These are phyloP conservation scores for Hydractinia symbiolongicarpus DNA, from an alignment of 30 jellyfish, hydroid and myxozoan genomes.

Conservation along the genomic window DNA sequence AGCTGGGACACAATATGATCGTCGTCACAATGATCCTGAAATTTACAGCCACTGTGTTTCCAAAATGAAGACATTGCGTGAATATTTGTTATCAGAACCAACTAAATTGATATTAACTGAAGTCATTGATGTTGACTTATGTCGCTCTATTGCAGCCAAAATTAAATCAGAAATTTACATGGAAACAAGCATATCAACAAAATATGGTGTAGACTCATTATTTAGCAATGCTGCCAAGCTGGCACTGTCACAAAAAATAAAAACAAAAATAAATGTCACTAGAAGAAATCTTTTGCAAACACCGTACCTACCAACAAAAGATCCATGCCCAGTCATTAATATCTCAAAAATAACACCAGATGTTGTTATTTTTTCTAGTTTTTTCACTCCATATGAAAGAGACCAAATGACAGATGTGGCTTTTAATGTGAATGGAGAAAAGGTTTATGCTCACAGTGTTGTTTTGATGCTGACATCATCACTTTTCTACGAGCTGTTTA, in stretches of 20 bases:
- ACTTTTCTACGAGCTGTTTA: constrained; percentile 39
- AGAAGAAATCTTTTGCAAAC: constrained; percentile 51
- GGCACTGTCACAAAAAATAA: constrained; percentile 49
- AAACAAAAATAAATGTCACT: constrained; percentile 25
- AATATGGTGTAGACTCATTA: constrained; percentile 64
- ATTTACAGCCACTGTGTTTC: constrained; percentile 23
- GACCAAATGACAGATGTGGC: constrained; percentile 41
- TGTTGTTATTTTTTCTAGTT: not conserved
- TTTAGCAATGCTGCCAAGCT: constrained; percentile 71
- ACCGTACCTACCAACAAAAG: constrained; percentile 82
- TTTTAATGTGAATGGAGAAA: constrained; percentile 57
- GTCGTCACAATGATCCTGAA: constrained; percentile 69
- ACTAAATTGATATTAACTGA: constrained; percentile 38
- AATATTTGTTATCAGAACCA: constrained; percentile 3
- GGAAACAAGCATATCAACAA: constrained; percentile 71
- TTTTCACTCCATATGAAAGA: not conserved
- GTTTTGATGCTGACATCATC: constrained; percentile 52
- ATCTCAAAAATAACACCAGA: constrained; percentile 31
- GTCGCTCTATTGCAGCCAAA: constrained; percentile 69
- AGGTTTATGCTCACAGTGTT: constrained; percentile 52
- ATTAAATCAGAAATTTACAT: constrained; percentile 57
- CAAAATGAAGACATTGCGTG: constrained; percentile 4
- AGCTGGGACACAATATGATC: constrained; percentile 82
- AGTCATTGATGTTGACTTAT: constrained; percentile 64
- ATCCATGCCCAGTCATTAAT: constrained; percentile 49